A percentile compares a stretch with the other conserved stretches of the same genome.
These are phyloP conservation scores for Lithophane leautieri DNA, from an alignment of 2,888 invertebrate species.

Conservation along the genomic window DNA sequence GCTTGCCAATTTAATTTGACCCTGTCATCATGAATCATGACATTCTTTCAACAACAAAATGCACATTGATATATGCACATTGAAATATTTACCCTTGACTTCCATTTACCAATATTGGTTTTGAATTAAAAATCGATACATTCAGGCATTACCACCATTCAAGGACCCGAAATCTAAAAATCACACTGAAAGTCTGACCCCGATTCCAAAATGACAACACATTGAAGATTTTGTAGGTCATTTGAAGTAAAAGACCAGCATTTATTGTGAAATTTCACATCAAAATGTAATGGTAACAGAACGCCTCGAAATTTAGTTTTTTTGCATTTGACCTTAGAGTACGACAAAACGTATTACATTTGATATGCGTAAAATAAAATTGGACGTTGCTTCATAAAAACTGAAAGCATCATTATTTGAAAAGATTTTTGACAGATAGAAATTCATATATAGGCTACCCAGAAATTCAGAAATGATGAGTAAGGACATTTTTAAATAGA, in stretches of 20 bases:
- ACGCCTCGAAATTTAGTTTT: constrained; percentile 14
- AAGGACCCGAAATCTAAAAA: constrained; percentile 14
- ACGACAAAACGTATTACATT: constrained; percentile 8
- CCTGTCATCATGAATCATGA: neutral
- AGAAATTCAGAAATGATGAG: neutral
- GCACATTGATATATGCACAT: too few relatives aligned
- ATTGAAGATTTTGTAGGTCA: constrained; percentile 20
- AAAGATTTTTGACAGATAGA: constrained; percentile 11
- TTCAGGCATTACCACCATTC: neutral
- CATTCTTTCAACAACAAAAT: neutral
- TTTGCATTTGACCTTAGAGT: constrained; percentile 20
- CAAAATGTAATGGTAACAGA: constrained; percentile 38
- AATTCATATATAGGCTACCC: neutral
- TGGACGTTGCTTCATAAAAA: constrained; percentile 11
- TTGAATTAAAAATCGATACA: constrained; percentile 27
- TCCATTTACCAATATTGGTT: neutral
- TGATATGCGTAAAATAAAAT: constrained; percentile 10
- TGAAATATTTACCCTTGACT: neutral
- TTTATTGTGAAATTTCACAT: constrained; percentile 40
- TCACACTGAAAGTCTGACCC: constrained; percentile 37
- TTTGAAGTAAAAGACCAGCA: constrained; percentile 28
- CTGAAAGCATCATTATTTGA: constrained; percentile 9
- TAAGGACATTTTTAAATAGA: too few relatives aligned
- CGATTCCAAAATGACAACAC: constrained; percentile 31
- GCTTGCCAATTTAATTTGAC: too few relatives aligned